Evolutionary conservation across 2,797 vertebrate species (phyloP).

Genomic region (Propithecus perrieri): DNA sequence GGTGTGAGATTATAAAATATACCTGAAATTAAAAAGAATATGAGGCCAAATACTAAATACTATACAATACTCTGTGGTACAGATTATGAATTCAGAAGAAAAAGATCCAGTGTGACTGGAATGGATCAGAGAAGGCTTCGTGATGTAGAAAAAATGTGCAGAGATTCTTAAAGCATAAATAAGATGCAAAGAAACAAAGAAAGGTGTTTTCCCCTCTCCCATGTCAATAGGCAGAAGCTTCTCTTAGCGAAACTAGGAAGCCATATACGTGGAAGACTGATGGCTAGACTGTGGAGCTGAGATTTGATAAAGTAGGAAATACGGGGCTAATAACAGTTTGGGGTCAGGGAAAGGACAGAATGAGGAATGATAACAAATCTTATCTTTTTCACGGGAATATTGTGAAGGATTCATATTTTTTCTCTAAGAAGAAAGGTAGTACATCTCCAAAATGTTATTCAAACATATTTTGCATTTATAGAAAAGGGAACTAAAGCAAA

Average conservation of each 20-base stretch:
- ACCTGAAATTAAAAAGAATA: neutral
- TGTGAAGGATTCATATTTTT: conserved; percentile 4
- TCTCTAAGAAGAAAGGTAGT: conserved; percentile 6
- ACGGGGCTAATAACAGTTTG: neutral
- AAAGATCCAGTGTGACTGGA: neutral
- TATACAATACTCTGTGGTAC: neutral
- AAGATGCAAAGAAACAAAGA: neutral
- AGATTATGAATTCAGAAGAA: neutral
- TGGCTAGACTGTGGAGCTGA: neutral
- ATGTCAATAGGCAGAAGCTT: neutral
- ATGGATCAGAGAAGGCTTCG: neutral
- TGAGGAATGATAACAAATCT: conserved; percentile 40
- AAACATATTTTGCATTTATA: conserved; percentile 53
- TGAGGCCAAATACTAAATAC: conserved; percentile 1
- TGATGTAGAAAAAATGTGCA: neutral
- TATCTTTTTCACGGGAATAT: conserved; percentile 33
- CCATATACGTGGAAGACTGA: neutral
- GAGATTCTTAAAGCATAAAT: neutral
- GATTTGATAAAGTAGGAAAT: conserved; percentile 43
- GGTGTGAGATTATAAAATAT: neutral
- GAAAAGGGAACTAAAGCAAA: conserved; percentile 53
- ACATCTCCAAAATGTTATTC: conserved; percentile 49
- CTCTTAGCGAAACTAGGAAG: neutral
- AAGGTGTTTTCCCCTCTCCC: neutral
- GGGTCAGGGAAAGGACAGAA: conserved; percentile 62